phyloP scores from a whole-genome alignment of 2,888 invertebrate species.

The Drosophila neoperkinsi region DNA sequence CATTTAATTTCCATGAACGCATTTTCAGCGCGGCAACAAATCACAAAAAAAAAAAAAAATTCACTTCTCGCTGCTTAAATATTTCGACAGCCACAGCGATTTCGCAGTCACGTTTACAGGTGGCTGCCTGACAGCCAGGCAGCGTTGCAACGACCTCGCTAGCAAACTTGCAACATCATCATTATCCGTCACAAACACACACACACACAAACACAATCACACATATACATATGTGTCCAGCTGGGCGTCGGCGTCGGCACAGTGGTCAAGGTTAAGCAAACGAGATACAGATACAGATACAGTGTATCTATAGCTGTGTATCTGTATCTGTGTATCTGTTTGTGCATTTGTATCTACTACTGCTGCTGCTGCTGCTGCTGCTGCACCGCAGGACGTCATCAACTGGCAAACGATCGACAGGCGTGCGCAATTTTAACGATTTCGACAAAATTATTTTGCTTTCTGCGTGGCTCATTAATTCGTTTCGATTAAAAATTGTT shows the following conservation, averaged over 20 bases:
- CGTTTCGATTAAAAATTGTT: slow-evolving; percentile 77
- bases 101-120: slow-evolving; percentile 69
- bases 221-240: slow-evolving; percentile 47
- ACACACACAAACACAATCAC: neutral
- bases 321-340: slow-evolving; percentile 19
- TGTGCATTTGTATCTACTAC: slow-evolving; percentile 20
- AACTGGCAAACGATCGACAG: slow-evolving; percentile 57
- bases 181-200: slow-evolving; percentile 40
- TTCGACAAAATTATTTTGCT: slow-evolving; percentile 71
- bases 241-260: slow-evolving; percentile 56
- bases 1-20: slow-evolving; percentile 64
- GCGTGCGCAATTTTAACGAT: slow-evolving; percentile 75
- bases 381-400: slow-evolving; percentile 79
- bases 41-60: slow-evolving; percentile 58
- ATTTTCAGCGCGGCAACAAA: slow-evolving; percentile 72
- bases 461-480: slow-evolving; percentile 77
- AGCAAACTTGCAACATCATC: slow-evolving; percentile 68
- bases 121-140: slow-evolving; percentile 50
- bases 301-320: slow-evolving; percentile 12
- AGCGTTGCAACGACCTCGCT: slow-evolving; percentile 39
- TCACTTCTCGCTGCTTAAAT: slow-evolving; percentile 55
- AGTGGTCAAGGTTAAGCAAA: slow-evolving; percentile 75
- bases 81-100: slow-evolving; percentile 65
- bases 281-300: slow-evolving; percentile 35
- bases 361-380: slow-evolving; percentile 33